These are phyloP conservation scores for Pseudochromis fuscus DNA, from an alignment of 2,797 vertebrate species.

Conservation along the genomic window DNA sequence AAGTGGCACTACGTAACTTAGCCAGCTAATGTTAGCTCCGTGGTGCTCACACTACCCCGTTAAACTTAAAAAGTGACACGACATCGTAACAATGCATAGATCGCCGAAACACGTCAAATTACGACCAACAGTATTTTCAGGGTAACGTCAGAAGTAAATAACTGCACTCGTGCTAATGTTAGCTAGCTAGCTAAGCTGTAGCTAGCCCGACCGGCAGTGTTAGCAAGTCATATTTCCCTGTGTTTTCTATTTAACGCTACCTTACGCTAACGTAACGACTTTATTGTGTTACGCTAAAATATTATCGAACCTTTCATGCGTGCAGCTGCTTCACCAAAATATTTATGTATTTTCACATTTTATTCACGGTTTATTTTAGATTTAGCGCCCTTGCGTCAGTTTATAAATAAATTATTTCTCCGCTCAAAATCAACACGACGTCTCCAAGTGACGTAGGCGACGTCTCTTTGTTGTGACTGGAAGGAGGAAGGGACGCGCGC, in stretches of 20 bases:
- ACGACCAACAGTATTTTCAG: slow-evolving; percentile 20
- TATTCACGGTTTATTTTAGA: slow-evolving; percentile 85
- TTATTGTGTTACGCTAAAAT: slow-evolving; percentile 71
- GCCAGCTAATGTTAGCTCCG: slow-evolving; percentile 24
- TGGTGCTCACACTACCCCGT: not conserved
- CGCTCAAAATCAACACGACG: slow-evolving; percentile 83
- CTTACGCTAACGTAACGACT: slow-evolving; percentile 57
- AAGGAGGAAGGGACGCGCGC: slow-evolving; percentile 12
- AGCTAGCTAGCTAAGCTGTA: slow-evolving; percentile 60
- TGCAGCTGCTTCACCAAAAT: slow-evolving; percentile 74
- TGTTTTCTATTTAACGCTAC: slow-evolving; percentile 53
- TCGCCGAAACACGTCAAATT: not conserved
- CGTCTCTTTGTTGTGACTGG: slow-evolving; percentile 51
- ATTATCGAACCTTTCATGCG: slow-evolving; percentile 76
- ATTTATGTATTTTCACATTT: slow-evolving; percentile 82
- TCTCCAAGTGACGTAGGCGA: slow-evolving; percentile 63
- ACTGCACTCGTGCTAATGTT: slow-evolving; percentile 51
- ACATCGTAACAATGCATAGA: slow-evolving; percentile 2
- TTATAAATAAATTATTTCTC: slow-evolving; percentile 85
- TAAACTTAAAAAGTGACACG: not conserved
- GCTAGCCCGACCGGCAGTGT: slow-evolving; percentile 64
- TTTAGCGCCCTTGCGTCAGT: slow-evolving; percentile 86
- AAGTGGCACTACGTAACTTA: slow-evolving; percentile 33
- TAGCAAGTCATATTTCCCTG: slow-evolving; percentile 56
- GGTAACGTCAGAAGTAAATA: slow-evolving; percentile 30